Percentiles rank a stretch among this genome's conserved stretches.
Conservation (phyloP, 2,113 vertebrate genomes). For the Aplodontia rufa region DNA sequence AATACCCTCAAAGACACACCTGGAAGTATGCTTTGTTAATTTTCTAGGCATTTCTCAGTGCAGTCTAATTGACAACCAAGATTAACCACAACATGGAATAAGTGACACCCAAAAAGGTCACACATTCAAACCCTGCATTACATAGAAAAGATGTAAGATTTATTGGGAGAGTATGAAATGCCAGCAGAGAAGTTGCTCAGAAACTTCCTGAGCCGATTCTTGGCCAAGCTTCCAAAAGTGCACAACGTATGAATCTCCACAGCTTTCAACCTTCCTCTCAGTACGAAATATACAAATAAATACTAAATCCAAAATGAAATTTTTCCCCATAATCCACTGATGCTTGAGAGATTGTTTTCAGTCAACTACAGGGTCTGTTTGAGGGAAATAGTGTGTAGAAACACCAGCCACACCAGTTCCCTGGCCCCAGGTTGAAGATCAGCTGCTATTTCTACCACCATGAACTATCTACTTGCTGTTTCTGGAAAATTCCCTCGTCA, state of each 20-base stretch:
- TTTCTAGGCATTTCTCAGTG: background rate
- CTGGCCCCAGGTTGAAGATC: background rate
- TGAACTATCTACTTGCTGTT: background rate
- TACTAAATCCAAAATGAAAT: slow-evolving; percentile 7
- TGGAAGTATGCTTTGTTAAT: background rate
- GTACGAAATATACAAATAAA: background rate
- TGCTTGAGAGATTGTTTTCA: background rate
- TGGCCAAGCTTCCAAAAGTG: background rate
- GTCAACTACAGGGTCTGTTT: background rate
- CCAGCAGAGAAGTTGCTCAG: background rate
- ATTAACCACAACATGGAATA: background rate
- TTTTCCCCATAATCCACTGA: background rate
- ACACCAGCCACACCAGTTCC: background rate
- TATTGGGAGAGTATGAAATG: background rate
- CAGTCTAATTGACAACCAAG: background rate
- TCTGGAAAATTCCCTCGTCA: background rate
- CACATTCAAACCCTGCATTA: background rate
- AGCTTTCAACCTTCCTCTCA: background rate
- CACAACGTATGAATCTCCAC: background rate
- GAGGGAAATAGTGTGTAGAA: background rate
- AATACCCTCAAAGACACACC: background rate
- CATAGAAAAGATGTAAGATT: background rate
- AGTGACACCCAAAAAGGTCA: background rate
- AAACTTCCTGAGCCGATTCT: background rate
- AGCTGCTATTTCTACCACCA: background rate